A percentile compares a stretch with the other conserved stretches of the same genome.
These are phyloP conservation scores for Chaetodon auriga DNA, from an alignment of 2,113 vertebrate species.

Conservation along the genomic window DNA sequence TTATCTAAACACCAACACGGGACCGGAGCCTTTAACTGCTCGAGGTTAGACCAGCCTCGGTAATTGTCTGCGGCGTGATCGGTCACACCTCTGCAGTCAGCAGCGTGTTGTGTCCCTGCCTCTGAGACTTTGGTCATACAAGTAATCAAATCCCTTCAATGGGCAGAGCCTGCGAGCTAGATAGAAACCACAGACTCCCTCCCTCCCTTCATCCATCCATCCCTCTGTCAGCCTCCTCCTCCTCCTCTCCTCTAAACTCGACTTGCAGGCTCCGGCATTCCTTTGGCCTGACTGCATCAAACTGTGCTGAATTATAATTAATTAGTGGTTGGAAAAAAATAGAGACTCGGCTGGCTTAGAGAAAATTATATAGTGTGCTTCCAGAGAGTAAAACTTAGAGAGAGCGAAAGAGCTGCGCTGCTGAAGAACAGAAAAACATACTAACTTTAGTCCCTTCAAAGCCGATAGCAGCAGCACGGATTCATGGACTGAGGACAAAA, in stretches of 20 bases:
- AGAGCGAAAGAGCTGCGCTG: slow-evolving; percentile 74
- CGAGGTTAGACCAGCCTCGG: background rate
- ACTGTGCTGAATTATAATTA: slow-evolving; percentile 81
- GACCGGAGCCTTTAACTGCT: slow-evolving; percentile 12
- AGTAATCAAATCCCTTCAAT: slow-evolving; percentile 55
- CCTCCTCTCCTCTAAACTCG: slow-evolving; percentile 63
- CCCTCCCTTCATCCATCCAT: slow-evolving; percentile 22
- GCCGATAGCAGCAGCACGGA: background rate
- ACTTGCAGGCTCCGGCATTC: slow-evolving; percentile 81
- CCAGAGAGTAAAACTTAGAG: slow-evolving; percentile 79
- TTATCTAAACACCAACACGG: slow-evolving; percentile 4
- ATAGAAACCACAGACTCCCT: slow-evolving; percentile 61
- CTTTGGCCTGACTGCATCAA: slow-evolving; percentile 84
- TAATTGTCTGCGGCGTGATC: slow-evolving; percentile 15
- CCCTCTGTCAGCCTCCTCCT: slow-evolving; percentile 48
- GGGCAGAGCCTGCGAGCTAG: slow-evolving; percentile 38
- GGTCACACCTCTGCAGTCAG: slow-evolving; percentile 51
- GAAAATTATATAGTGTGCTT: slow-evolving; percentile 84
- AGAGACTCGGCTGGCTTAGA: slow-evolving; percentile 79
- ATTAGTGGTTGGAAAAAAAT: slow-evolving; percentile 88
- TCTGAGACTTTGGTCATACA: slow-evolving; percentile 48
- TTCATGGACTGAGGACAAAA: background rate
- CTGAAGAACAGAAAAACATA: slow-evolving; percentile 65
- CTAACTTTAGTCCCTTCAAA: slow-evolving; percentile 32
- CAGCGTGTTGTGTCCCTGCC: slow-evolving; percentile 7